A percentile compares a stretch with the other conserved stretches of the same genome.
Evolutionary conservation across 2,113 vertebrate species (phyloP).

Genomic region (Eidolon helvum): DNA sequence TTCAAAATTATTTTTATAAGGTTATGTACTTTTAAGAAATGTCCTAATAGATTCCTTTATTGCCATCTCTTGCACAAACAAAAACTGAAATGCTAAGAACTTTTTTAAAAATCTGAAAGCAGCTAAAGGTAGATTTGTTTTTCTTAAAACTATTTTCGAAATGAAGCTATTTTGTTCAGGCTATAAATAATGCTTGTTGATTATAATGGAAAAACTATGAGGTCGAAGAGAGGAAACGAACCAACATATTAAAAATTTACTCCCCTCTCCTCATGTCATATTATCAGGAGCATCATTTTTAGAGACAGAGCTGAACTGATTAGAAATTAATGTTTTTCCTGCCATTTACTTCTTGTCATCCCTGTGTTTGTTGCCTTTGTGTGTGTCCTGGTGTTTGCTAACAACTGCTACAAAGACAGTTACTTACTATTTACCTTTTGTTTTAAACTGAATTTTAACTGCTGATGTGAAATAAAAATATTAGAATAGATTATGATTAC

Average conservation of each 20-base stretch:
- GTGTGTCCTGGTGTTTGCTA: neutral
- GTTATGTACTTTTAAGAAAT: constrained; percentile 38
- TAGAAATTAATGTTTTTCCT: neutral
- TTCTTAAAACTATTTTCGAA: neutral
- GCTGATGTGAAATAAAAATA: constrained; percentile 45
- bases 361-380: neutral
- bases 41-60: neutral
- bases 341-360: neutral
- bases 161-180: neutral
- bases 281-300: neutral
- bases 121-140: constrained; percentile 7
- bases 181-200: neutral
- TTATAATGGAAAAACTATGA: neutral
- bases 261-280: neutral
- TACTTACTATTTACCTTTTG: neutral
- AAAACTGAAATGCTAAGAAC: neutral
- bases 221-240: neutral
- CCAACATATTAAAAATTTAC: constrained; percentile 1
- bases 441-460: constrained; percentile 56
- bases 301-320: neutral
- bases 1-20: constrained; percentile 52
- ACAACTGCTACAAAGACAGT: neutral
- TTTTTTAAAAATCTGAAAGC: neutral
- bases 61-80: constrained; percentile 7
- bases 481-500: neutral